phyloP scores from a whole-genome alignment of 2,113 vertebrate species.

The Dendropsophus ebraccatus region DNA sequence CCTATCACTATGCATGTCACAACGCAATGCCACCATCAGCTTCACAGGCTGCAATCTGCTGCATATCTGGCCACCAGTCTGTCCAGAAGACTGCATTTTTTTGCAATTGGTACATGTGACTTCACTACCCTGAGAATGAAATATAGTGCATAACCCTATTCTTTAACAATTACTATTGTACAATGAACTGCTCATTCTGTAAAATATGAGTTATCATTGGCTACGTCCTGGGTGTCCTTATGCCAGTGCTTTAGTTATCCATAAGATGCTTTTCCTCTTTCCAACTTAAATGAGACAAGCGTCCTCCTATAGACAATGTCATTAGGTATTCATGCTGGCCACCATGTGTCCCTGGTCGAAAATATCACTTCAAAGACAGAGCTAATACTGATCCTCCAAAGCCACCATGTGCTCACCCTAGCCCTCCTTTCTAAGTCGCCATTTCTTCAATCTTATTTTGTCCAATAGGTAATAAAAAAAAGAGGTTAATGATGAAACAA shows the following conservation, averaged over 20 bases:
- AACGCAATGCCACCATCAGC: not conserved
- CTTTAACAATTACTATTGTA: not conserved
- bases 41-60: not conserved
- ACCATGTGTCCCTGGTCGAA: not conserved
- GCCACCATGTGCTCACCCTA: not conserved
- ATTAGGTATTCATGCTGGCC: not conserved
- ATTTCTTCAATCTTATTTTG: slow-evolving; percentile 18
- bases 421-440: not conserved
- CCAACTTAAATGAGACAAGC: not conserved
- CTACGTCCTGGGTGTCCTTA: not conserved
- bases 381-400: not conserved
- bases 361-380: not conserved
- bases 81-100: not conserved
- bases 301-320: slow-evolving; percentile 1
- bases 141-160: not conserved
- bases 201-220: not conserved
- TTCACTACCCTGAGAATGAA: not conserved
- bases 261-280: not conserved
- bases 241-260: not conserved
- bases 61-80: not conserved
- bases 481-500: slow-evolving; percentile 19
- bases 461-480: slow-evolving; percentile 39
- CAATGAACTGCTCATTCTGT: not conserved
- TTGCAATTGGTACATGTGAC: too few relatives aligned
- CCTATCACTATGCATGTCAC: slow-evolving; percentile 4